Conservation (phyloP, 2,113 vertebrate genomes). For the Dromiciops gliroides region DNA sequence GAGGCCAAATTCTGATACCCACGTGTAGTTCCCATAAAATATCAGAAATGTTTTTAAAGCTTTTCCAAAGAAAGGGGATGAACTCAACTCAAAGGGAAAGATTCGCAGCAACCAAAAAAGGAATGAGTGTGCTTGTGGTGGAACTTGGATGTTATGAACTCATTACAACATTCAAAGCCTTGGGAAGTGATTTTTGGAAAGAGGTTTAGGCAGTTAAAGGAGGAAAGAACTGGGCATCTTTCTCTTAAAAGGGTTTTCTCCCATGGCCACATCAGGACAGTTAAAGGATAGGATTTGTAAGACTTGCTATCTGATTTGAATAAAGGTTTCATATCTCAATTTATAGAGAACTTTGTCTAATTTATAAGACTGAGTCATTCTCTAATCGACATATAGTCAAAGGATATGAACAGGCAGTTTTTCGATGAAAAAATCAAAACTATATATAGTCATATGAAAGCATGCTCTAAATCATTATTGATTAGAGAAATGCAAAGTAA, state of each 20-base stretch:
- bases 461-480: neutral
- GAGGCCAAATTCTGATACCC: neutral
- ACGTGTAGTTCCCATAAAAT: neutral
- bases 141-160: neutral
- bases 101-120: fast-evolving
- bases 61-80: neutral
- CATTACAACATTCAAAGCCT: conserved; percentile 8
- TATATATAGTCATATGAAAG: neutral
- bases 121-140: neutral
- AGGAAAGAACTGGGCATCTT: conserved; percentile 21
- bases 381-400: neutral
- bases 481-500: neutral
- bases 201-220: conserved; percentile 24
- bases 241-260: conserved; percentile 43
- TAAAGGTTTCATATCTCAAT: neutral
- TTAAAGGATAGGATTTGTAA: conserved; percentile 12
- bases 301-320: neutral
- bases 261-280: conserved; percentile 8
- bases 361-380: neutral
- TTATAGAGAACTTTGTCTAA: neutral
- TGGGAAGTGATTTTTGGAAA: neutral
- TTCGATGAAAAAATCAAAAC: neutral
- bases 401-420: neutral
- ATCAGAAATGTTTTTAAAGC: neutral
- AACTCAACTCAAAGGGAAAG: neutral